Evolutionary conservation across 1,140 invertebrate genomes (phyloP).

Genomic region (Tetranychus urticae): DNA sequence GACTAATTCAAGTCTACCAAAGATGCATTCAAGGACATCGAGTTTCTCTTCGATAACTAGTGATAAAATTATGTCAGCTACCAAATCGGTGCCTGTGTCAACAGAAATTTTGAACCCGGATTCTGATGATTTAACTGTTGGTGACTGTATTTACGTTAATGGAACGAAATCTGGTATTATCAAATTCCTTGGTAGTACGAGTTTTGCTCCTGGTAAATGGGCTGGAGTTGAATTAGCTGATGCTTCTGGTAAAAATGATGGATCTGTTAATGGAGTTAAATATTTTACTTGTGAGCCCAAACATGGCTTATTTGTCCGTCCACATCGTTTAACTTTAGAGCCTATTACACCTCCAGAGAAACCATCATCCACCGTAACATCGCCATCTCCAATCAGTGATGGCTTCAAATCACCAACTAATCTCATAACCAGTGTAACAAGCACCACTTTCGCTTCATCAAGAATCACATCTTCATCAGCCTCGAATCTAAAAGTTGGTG

Average conservation of each 20-base stretch:
- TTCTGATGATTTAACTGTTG: conserved; percentile 76
- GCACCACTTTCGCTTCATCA: not conserved
- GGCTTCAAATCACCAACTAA: not conserved
- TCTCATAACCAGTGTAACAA: not conserved
- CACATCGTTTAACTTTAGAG: conserved; percentile 58
- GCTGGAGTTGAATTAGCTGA: conserved; percentile 73
- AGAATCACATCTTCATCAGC: not conserved
- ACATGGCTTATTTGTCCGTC: conserved; percentile 45
- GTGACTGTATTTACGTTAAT: conserved; percentile 79
- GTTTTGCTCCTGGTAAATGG: conserved; percentile 66
- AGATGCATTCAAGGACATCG: not conserved
- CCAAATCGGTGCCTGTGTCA: not conserved
- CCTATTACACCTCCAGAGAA: conserved; percentile 37
- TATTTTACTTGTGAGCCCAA: conserved; percentile 70
- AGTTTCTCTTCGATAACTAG: not conserved
- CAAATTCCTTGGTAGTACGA: conserved; percentile 48
- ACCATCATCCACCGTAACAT: not conserved
- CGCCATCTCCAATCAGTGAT: not conserved
- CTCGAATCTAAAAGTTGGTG: conserved; percentile 45
- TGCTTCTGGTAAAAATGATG: conserved; percentile 74
- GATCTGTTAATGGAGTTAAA: conserved; percentile 58
- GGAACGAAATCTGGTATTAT: conserved; percentile 68
- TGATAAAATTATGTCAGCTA: not conserved
- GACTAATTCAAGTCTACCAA: not conserved
- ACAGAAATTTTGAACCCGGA: not conserved